These are phyloP conservation scores for Lucifuga dentata DNA, from an alignment of 2,113 vertebrate genomes.

Conservation along the genomic window DNA sequence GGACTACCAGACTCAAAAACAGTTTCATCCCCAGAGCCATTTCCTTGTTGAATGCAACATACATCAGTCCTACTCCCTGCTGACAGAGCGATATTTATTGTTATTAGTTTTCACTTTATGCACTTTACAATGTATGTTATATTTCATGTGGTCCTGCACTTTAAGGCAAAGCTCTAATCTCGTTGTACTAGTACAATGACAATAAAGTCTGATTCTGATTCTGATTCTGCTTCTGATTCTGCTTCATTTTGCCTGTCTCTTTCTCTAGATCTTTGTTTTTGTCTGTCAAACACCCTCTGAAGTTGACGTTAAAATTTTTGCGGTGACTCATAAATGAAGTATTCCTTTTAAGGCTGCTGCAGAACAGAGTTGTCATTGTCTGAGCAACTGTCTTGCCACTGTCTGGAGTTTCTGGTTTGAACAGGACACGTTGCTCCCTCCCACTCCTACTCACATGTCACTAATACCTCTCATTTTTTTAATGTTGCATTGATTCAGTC, in stretches of 20 bases:
- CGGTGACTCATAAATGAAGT: slow-evolving; percentile 27
- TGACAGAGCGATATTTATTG: no score
- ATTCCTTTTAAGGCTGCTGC: slow-evolving; percentile 36
- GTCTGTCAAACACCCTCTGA: slow-evolving; percentile 31
- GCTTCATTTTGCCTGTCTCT: slow-evolving; percentile 8
- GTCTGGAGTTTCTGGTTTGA: slow-evolving; percentile 38
- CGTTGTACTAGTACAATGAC: no score
- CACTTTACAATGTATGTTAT: no score
- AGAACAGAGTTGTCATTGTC: slow-evolving; percentile 58
- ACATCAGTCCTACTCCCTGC: no score
- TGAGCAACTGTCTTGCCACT: slow-evolving; percentile 33
- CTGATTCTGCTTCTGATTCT: no score
- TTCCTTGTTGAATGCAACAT: no score
- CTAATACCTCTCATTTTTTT: slow-evolving; percentile 48
- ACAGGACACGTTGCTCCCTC: neutral
- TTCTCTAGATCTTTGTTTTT: neutral
- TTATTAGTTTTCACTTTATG: no score
- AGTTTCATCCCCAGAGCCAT: no score
- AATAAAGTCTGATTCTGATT: no score
- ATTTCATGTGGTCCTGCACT: no score
- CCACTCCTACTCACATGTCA: slow-evolving; percentile 27
- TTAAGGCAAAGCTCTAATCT: no score
- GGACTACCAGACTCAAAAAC: no score
- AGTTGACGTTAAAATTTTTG: slow-evolving; percentile 36
- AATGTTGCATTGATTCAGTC: slow-evolving; percentile 31